A percentile compares a stretch with the other conserved stretches of the same genome.
phyloP scores from a whole-genome alignment of 2,888 invertebrate genomes.

The Buathra laborator region DNA sequence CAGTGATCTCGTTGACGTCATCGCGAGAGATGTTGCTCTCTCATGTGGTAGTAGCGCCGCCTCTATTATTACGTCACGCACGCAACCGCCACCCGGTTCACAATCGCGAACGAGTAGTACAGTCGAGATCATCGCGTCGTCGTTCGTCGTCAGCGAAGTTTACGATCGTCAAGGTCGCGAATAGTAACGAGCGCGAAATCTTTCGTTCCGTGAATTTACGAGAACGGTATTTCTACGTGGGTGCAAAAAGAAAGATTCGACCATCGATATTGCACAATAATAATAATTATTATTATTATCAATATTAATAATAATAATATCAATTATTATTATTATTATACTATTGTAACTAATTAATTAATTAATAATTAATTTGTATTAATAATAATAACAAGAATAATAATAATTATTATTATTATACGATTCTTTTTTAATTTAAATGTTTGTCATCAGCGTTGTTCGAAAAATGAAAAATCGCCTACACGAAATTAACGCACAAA shows the following conservation, averaged over 20 bases:
- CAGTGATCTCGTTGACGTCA: conserved; percentile 71
- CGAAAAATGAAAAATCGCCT: no score
- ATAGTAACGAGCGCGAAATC: conserved; percentile 26
- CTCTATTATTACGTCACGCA: conserved; percentile 71
- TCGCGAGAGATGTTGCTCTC: conserved; percentile 39
- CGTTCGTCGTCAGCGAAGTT: conserved; percentile 42
- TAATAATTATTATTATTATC: no score
- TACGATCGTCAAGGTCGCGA: conserved; percentile 66
- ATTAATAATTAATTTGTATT: no score
- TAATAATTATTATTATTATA: no score
- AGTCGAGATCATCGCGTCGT: conserved; percentile 55
- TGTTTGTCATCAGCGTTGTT: no score
- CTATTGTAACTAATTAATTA: no score
- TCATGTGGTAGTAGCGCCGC: conserved; percentile 57
- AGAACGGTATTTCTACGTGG: neutral
- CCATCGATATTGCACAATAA: no score
- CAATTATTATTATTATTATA: no score
- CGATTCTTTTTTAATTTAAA: no score
- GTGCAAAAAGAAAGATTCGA: neutral
- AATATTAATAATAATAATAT: no score
- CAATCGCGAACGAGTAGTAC: conserved; percentile 45
- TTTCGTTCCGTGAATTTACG: conserved; percentile 55
- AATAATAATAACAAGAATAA: no score
- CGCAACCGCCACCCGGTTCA: conserved; percentile 56
- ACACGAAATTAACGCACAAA: no score